phyloP scores from a whole-genome alignment of 2,113 vertebrate species.

The Gallinago jamesoni region DNA sequence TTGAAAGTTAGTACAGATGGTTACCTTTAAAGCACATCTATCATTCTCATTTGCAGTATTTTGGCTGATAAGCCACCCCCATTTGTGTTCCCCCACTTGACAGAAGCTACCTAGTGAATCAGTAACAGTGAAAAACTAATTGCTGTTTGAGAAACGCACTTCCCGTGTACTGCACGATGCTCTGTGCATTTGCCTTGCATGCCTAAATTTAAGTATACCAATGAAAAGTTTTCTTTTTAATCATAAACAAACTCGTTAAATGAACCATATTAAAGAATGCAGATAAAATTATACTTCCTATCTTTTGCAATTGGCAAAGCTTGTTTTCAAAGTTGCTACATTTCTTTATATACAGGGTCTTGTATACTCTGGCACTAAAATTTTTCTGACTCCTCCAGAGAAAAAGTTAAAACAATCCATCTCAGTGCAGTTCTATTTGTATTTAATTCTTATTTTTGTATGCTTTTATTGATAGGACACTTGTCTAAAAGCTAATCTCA shows the following conservation, averaged over 20 bases:
- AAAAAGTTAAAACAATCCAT: neutral
- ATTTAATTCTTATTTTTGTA: neutral
- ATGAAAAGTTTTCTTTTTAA: neutral
- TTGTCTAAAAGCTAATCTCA: neutral
- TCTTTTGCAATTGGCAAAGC: neutral
- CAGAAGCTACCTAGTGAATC: conserved; percentile 24
- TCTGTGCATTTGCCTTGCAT: neutral
- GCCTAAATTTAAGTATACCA: neutral
- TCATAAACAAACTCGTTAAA: neutral
- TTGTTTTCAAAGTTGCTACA: neutral
- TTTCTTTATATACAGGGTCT: neutral
- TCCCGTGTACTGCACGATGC: neutral
- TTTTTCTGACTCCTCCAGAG: neutral
- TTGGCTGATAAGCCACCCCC: conserved; percentile 40
- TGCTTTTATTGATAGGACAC: neutral
- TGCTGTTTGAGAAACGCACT: neutral
- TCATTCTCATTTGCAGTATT: conserved; percentile 74
- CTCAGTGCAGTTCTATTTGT: neutral
- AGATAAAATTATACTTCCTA: neutral
- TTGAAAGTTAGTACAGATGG: conserved; percentile 80
- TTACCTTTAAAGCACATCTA: conserved; percentile 78
- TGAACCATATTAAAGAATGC: neutral
- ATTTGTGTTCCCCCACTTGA: conserved; percentile 23
- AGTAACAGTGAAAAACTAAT: conserved; percentile 37
- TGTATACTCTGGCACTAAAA: neutral